Evolutionary conservation across 2,797 vertebrate genomes (phyloP), one percentile per base, ranked within the genome.

Genomic region (Onychomys arenicola): DNA sequence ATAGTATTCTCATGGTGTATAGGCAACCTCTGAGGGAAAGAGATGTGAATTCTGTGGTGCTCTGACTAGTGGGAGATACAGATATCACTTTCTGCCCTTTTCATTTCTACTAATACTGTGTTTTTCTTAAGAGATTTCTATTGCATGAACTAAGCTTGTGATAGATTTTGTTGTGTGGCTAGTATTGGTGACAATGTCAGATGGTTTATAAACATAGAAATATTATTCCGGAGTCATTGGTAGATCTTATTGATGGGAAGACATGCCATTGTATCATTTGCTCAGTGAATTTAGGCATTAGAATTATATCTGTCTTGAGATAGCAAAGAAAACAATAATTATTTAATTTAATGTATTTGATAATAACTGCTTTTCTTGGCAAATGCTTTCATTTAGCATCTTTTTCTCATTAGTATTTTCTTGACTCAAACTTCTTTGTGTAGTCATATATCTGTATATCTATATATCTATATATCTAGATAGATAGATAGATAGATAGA

Each of bases 261-360:
- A 93, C 23, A 90, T 71, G 32, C 73, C 67, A 29, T 86, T 88
- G 52, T 91, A 27, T 95, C 63, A 84, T 92, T 91, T 55, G 34
- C 37, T 84, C 16, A 88, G 21, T 90, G 85, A 89, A 43, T 0
- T 0, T 86, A 89, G 77, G 32, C 90, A 37, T 80, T 69, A 55
- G n/a, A 4, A 16, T 34, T 97, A 75, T 82, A 94, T 95, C 92
- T 95, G 0, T 96, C 83, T 95, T 97, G 90, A 95, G 43, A 84
- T 93, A 23, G 59, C 83, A 96, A 57, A 93, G 84, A 89, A 71
- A 96, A 89, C 46, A 98, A 40, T 82, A 97, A 94, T 80, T 97
- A 84, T 95, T 98, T 96, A 93, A 94, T 97, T 83, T 77, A 37
- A 1, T 95, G 13, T 75, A 34, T 97, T 97, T 91, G 49, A 90